Percentiles rank a stretch among this genome's conserved stretches.
Conservation (phyloP, 2,113 vertebrate species). For the Pangasianodon gigas region DNA sequence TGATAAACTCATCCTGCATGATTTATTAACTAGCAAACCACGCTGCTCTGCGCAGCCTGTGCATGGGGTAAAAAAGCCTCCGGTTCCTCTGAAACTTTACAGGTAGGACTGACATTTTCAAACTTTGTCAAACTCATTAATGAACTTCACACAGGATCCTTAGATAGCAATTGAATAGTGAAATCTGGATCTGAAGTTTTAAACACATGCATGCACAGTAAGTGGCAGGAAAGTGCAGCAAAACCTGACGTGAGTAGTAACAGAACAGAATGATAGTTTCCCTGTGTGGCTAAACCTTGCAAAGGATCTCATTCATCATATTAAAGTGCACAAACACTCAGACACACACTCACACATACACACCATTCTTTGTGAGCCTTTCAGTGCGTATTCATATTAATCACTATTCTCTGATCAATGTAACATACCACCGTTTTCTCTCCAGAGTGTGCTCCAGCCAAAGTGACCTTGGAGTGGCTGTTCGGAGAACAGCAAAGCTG, state of each 20-base stretch:
- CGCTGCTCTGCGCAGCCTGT: conserved; percentile 59
- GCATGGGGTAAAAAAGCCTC: conserved; percentile 52
- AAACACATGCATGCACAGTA: neutral
- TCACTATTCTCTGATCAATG: conserved; percentile 47
- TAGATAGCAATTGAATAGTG: neutral
- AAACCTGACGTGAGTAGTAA: neutral
- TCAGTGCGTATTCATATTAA: conserved; percentile 24
- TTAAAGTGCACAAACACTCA: conserved; percentile 5
- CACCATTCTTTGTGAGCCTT: neutral
- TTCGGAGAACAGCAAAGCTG: conserved; percentile 69
- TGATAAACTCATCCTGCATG: conserved; percentile 82
- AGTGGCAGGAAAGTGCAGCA: neutral
- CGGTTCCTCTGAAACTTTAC: conserved; percentile 48
- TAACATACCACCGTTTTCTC: conserved; percentile 39
- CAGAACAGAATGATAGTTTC: conserved; percentile 19
- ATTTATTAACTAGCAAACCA: conserved; percentile 81
- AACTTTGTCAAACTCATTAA: conserved; percentile 74
- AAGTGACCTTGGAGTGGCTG: conserved; percentile 73
- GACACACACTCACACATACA: neutral
- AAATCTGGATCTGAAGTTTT: neutral
- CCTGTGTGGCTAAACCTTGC: conserved; percentile 20
- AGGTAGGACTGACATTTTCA: conserved; percentile 54
- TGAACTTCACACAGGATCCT: conserved; percentile 65
- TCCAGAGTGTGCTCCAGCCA: conserved; percentile 56
- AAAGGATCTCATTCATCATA: conserved; percentile 22